Base-by-base conservation (phyloP, 2,113 vertebrate species). In the Alces alces region DNA sequence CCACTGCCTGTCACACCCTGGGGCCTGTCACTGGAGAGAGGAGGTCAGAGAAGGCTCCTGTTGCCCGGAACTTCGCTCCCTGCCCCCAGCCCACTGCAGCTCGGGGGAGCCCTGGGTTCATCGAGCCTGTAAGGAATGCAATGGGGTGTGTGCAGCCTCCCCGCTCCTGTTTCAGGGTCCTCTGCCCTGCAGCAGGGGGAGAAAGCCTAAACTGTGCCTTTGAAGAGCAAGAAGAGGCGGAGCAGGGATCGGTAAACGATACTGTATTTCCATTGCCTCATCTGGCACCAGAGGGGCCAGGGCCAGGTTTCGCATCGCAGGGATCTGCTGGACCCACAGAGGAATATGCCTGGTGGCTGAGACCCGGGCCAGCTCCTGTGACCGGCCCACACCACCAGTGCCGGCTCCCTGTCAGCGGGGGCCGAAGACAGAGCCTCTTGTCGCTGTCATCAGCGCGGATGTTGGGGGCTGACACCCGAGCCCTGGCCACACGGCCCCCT, bases 251-350 rank as follows among this genome's bases (percentile, higher is more conserved):
- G 61, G 58, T 92, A 97, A 54, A 7, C 2, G 91, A 85, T 96
- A 80, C 92, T 95, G 55, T 52, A 50, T 98, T 98, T 98, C 98
- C 98, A 97, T 96, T 93, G 96, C 94, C 93, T 98, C 98, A 98
- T 94, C 97, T 96, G 92, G 96, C 97, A 98, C 73, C 87, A 47
- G 45, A 89, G 89, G 86, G 54, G 76, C 87, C 86, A 30, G 97
- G 86, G 95, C 98, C 97, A 97, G 39, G 23, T 98, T 98, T 98
- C 98, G 13, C 91, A 78, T 97, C 76, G 94, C 2, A 1, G 90
- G 93, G 95, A 90, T 89, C 91, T 2, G 16, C 84, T 30, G 30
- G 93, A 97, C 89, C 79, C 64, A 95, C 60, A 96, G 82, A 98
- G 86, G 96, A 96, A 95, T 33, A 55, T 76, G 93, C 70, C 45